Evolutionary conservation across 2,113 vertebrate genomes (phyloP).

Genomic region (Triplophysa tibetana): DNA sequence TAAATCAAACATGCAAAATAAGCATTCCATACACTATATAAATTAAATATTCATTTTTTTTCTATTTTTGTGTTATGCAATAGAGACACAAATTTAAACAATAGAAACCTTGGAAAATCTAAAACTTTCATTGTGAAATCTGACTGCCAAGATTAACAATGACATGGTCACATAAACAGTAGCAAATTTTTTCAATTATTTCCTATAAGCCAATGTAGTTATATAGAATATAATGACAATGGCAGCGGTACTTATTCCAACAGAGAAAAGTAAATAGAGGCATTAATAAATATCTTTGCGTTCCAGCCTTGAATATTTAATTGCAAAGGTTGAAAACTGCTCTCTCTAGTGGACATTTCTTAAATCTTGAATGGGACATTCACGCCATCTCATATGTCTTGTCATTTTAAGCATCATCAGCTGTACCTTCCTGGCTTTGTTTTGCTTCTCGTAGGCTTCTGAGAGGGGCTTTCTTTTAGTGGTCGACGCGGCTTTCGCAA

Average conservation of each 20-base stretch:
- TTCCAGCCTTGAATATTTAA: neutral
- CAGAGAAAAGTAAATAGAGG: neutral
- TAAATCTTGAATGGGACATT: neutral
- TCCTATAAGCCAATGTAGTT: constrained; percentile 26
- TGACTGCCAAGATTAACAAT: constrained; percentile 29
- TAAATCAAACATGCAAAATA: too few species aligned
- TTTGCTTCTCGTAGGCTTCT: constrained; percentile 86
- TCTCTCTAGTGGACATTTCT: constrained; percentile 13
- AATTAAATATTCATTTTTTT: neutral
- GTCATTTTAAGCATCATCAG: neutral
- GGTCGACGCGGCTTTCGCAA: constrained; percentile 85
- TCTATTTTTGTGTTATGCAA: constrained; percentile 3
- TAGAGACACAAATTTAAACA: neutral
- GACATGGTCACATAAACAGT: constrained; percentile 34
- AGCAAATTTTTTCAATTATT: constrained; percentile 33
- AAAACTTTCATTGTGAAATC: constrained; percentile 3
- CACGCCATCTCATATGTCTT: constrained; percentile 50
- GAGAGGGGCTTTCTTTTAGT: constrained; percentile 90
- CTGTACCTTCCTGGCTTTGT: constrained; percentile 85
- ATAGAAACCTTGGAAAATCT: constrained; percentile 17
- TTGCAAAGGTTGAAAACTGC: neutral
- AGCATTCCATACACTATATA: neutral
- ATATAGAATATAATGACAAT: neutral
- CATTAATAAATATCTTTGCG: neutral
- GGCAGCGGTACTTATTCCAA: too few species aligned